phyloP scores from a whole-genome alignment of 1,140 invertebrate genomes.

The Lepidurus arcticus region DNA sequence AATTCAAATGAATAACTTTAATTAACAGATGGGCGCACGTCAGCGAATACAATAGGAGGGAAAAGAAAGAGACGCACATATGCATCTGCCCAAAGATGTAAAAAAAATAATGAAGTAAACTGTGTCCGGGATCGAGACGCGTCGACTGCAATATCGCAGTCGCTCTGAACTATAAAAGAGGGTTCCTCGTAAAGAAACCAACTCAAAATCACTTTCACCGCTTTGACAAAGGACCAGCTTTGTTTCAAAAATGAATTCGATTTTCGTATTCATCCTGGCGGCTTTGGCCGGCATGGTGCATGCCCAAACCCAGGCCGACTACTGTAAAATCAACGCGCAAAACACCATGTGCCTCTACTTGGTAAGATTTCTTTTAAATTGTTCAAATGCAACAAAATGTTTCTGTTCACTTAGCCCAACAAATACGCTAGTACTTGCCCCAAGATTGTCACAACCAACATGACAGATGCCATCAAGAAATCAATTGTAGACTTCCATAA shows the following conservation, averaged over 20 bases:
- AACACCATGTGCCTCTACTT: constrained; percentile 34
- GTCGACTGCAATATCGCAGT: too few species aligned
- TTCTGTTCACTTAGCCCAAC: background rate
- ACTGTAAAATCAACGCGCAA: constrained; percentile 30
- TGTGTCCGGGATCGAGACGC: too few species aligned
- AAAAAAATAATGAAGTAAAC: too few species aligned
- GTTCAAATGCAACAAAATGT: background rate
- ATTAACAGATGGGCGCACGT: too few species aligned
- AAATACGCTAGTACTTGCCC: constrained; percentile 15
- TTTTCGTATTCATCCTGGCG: background rate
- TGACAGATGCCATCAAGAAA: constrained; percentile 30
- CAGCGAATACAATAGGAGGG: too few species aligned
- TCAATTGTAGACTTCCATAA: constrained; percentile 60
- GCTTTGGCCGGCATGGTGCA: background rate
- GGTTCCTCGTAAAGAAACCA: background rate
- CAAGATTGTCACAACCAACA: background rate
- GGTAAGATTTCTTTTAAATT: constrained; percentile 15
- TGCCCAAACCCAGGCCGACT: constrained; percentile 19
- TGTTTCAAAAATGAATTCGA: background rate
- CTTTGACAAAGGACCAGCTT: background rate
- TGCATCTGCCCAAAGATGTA: too few species aligned
- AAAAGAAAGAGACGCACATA: too few species aligned
- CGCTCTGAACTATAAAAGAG: too few species aligned
- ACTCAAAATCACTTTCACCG: background rate
- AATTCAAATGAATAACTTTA: too few species aligned